These are phyloP conservation scores for Halcyon malimbica DNA, from an alignment of 2,113 vertebrate species.

Conservation along the genomic window DNA sequence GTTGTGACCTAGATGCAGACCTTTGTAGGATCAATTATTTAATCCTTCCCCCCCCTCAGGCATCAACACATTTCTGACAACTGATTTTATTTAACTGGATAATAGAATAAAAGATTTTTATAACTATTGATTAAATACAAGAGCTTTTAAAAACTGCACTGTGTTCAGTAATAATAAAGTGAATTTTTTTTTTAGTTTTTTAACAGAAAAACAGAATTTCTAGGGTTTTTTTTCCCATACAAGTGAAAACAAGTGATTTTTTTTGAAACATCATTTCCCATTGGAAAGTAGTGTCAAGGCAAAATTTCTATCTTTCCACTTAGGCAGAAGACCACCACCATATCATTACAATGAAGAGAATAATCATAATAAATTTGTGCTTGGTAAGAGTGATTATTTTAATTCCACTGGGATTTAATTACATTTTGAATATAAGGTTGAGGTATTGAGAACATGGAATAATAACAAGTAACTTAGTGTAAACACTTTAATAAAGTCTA, in stretches of 20 bases:
- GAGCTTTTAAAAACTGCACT: not conserved
- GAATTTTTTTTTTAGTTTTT: not conserved
- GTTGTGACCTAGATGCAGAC: not conserved
- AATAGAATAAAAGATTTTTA: not conserved
- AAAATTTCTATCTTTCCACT: not conserved
- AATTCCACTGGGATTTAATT: not conserved
- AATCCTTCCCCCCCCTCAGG: fast-evolving
- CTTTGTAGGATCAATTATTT: not conserved
- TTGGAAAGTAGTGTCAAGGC: not conserved
- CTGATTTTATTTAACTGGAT: not conserved
- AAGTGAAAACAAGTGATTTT: not conserved
- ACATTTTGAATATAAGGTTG: not conserved
- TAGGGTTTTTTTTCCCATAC: not conserved
- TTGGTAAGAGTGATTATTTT: not conserved
- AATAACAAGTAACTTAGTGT: not conserved
- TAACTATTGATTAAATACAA: not conserved
- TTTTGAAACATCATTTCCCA: not conserved
- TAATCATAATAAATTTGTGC: not conserved
- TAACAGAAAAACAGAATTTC: not conserved
- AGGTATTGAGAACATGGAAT: not conserved
- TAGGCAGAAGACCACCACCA: not conserved
- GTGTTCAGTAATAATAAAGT: not conserved
- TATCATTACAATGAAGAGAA: not conserved
- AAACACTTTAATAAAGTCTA: conserved; percentile 13
- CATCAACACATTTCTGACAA: not conserved